Base-by-base conservation (phyloP, 2,113 vertebrate genomes). In the Trogon melanurus region DNA sequence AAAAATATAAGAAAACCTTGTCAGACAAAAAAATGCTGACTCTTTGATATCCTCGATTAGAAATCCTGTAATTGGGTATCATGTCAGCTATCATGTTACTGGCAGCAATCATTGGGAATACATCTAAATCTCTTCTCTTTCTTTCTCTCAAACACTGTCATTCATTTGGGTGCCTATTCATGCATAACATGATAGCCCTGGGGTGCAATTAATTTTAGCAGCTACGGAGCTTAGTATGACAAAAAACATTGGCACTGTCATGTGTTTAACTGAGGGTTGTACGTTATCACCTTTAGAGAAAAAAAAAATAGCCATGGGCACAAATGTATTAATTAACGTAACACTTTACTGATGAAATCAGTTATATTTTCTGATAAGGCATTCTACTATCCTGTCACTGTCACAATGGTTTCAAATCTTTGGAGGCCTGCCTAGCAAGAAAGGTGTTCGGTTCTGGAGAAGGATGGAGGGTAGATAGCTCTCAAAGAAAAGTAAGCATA, bases 171-270 rank as follows among this genome's bases (percentile, higher is more conserved):
- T 95, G 79, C 80, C 88, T 95, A 93, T 93, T 97, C 95, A 95
- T 95, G 95, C 95, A 96, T 97, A 97, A 88, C 44, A 7, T 92
- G 84, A 92, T 94, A 95, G 78, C 93, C 94, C 86, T 93, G 62
- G 85, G 87, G 91, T 97, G 51, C 80, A 97, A 97, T 97, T 97
- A 95, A 96, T 97, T 94, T 96, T 95, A 96, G 73, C 91, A 91
- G 80, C 95, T 97, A 75, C 23, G 96, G 93, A 97, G 96, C 76
- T 88, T 96, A 93, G 70, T 79, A 75, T 81, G 53, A 74, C 4
- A 60, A 89, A 74, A 85, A 89, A 30, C 56, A 92, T 75, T 58
- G 15, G 16, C 80, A 75, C 19, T 85, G 73, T 92, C 89, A 91
- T 91, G 50, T 94, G 85, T 64, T 91, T 95, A 85, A 91, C 66